Evolutionary conservation across 2,797 vertebrate genomes (phyloP).

Genomic region (Pseudochirops cupreus): DNA sequence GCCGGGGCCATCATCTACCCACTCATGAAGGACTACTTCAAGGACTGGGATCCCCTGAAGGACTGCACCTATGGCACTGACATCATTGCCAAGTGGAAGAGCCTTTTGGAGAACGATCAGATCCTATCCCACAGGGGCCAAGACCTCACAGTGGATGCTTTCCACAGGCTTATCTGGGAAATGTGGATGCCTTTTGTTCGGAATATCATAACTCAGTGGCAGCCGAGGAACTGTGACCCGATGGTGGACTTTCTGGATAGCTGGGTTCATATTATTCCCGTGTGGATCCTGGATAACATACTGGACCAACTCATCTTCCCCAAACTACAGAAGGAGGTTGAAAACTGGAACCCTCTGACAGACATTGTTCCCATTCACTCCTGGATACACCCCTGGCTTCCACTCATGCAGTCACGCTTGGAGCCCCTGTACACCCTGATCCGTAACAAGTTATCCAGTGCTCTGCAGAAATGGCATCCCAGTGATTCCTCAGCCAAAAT

Average conservation of each 20-base stretch:
- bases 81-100: conserved; percentile 95
- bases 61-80: conserved; percentile 93
- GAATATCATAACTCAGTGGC: conserved; percentile 92
- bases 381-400: conserved; percentile 98
- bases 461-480: conserved; percentile 98
- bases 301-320: conserved; percentile 97
- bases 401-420: conserved; percentile 93
- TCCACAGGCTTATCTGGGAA: conserved; percentile 98
- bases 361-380: conserved; percentile 99
- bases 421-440: conserved; percentile 97
- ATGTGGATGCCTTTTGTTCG: conserved; percentile 96
- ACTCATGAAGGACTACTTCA: conserved; percentile 94
- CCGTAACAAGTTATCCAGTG: conserved; percentile 95
- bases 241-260: conserved; percentile 98
- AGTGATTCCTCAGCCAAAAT: conserved; percentile 97
- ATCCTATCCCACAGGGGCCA: conserved; percentile 90
- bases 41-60: conserved; percentile 97
- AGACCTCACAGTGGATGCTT: conserved; percentile 94
- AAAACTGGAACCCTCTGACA: conserved; percentile 97
- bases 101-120: conserved; percentile 93
- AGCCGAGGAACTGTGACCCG: conserved; percentile 92
- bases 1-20: conserved; percentile 95
- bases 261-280: conserved; percentile 94
- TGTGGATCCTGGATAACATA: conserved; percentile 95
- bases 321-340: conserved; percentile 97